Evolutionary conservation across 2,113 vertebrate genomes (phyloP), one percentile per base, ranked within the genome.

Genomic region (Thinocorus orbignyianus): DNA sequence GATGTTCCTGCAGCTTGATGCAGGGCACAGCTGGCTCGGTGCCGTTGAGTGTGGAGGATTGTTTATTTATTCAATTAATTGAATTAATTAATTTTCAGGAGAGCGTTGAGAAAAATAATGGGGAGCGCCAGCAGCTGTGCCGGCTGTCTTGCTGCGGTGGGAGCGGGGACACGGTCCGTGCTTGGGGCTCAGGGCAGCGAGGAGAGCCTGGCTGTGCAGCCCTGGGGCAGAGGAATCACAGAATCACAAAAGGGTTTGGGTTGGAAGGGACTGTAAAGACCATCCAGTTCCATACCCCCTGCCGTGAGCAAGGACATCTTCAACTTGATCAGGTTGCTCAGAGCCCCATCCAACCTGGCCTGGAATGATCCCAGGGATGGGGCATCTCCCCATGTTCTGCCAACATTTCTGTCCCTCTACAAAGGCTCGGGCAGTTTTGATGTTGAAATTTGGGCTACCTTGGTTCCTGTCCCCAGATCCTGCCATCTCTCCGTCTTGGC

Each of bases 51-150:
- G 1, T 74, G 88, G 71, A 92, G 58, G 68, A 57, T 64, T 86
- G 92, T 90, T 96, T 90, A 42, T 92, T 92, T 91, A 88, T 73
- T 93, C 83, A 88, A 91, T 91, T 95, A 92, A 97, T 93, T 52
- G 55, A 72, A 93, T 92, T 94, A 92, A 95, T 93, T 93, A 78
- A 68, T 91, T 93, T 93, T 84, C 83, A 92, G 46, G 76, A 58
- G 76, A 78, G 73, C 17, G 64, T 30, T 73, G 88, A 90, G 92
- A 19, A 86, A 79, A 80, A 46, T 42, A 65, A 49, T 3, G 26
- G 72, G 60, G 17, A 72, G 57, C 3, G 10, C 33, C 61, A 82
- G 71, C 79, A 81, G 93, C 52, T 57, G 77, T 78, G 95, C 33
- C 12, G n/a, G 88, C 48, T 61, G 61, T 12, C 60, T 70, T 7